Base-by-base conservation (phyloP, 2,113 vertebrate genomes). In the Aegotheles bennettii region DNA sequence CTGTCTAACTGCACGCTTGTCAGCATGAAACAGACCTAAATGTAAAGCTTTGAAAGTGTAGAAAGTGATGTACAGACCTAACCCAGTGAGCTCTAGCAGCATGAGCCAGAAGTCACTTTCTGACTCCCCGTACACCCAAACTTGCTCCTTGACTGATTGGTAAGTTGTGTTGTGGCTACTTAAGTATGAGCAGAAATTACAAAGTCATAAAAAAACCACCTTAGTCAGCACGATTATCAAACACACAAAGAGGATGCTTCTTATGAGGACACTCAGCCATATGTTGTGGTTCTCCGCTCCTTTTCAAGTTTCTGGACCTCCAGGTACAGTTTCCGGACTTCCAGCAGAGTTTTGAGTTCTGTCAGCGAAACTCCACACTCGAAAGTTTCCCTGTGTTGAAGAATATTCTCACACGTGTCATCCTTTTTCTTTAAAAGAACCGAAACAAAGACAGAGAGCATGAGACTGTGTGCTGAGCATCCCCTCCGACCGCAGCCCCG, bases 261-360 rank as follows among this genome's bases (percentile, higher is more conserved):
- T 40, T 5, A 23, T 4, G 35, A 19, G 0, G 3, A 21, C 47
- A 13, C 11, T 87, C 73, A 93, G 69, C 13, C 2, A 0, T 15
- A 4, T 1, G 7, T 3, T 26, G 2, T 3, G 64, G 2, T 0
- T 74, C 12, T 50, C 11, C 76, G 53, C 4, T 96, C 90, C 40
- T 5, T 75, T 29, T 89, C 74, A 13, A 96, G 89, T 28, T 95
- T 96, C 77, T 91, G 69, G 67, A 96, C 56, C 69, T 97, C 74
- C 92, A 98, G 60, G 48, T 87, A 59, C 43, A 91, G 89, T 84
- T 98, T 98, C 81, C 56, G 82, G 11, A 90, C 8, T 67, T 98
- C 95, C 94, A 98, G 93, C n/a, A 50, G 82, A 38, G 63, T 73
- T 89, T 93, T 97, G 43, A 97, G 24, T 3, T 97, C 95, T 29